Evolutionary conservation across 1,140 invertebrate genomes (phyloP).

Genomic region (Diploscapter pachys): DNA sequence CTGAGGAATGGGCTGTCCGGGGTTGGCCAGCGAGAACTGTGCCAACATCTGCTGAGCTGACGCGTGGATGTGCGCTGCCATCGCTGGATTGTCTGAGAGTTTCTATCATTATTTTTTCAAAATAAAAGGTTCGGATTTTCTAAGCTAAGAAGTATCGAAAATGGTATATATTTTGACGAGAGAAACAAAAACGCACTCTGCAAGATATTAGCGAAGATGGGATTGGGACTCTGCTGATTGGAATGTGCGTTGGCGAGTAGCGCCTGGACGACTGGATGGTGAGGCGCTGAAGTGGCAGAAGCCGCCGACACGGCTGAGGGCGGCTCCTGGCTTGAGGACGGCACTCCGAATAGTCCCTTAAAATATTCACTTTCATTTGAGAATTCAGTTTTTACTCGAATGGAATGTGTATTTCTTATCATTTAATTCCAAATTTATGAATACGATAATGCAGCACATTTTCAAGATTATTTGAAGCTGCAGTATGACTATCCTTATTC

Average conservation of each 20-base stretch:
- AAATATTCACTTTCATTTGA: not conserved
- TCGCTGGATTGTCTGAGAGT: slow-evolving; percentile 2
- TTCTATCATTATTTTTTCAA: slow-evolving; percentile 6
- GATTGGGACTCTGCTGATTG: slow-evolving; percentile 1
- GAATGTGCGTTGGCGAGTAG: slow-evolving; percentile 7
- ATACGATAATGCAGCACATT: too few species aligned
- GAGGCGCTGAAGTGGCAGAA: not conserved
- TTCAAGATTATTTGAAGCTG: too few species aligned
- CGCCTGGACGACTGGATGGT: not conserved
- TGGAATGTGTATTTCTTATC: not conserved
- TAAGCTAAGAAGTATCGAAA: not conserved
- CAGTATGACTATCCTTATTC: not conserved
- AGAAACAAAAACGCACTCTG: not conserved
- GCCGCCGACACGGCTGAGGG: not conserved
- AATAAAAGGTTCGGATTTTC: not conserved
- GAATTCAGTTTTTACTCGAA: slow-evolving; percentile 7
- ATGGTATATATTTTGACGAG: not conserved
- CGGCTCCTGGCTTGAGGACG: not conserved
- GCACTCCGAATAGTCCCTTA: slow-evolving; percentile 11
- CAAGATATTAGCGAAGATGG: slow-evolving; percentile 9
- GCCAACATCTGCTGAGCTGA: not conserved
- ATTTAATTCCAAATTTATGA: too few species aligned
- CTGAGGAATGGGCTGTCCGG: too few species aligned
- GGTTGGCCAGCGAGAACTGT: too few species aligned
- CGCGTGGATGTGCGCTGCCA: slow-evolving; percentile 2